These are phyloP conservation scores for Pardalotus punctatus DNA, from an alignment of 2,113 vertebrate species.

Conservation along the genomic window DNA sequence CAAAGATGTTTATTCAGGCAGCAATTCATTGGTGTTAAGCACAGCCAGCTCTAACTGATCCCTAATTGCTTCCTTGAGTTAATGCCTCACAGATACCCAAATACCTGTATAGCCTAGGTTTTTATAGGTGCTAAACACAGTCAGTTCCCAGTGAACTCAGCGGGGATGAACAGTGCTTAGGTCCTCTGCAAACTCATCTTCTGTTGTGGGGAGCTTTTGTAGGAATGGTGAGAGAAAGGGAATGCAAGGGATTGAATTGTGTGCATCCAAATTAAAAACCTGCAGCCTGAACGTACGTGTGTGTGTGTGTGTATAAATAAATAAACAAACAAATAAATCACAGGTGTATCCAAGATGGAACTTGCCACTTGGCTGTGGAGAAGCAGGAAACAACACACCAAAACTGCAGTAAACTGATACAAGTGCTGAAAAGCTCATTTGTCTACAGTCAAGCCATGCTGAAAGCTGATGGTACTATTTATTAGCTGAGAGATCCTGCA, in stretches of 20 bases:
- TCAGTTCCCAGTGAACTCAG: not conserved
- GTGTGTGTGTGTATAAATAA: not conserved
- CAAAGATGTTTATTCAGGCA: not conserved
- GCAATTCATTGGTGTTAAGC: not conserved
- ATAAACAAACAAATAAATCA: not conserved
- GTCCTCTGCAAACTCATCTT: not conserved
- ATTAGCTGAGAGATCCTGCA: conserved; percentile 44
- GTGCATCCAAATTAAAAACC: not conserved
- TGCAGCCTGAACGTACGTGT: not conserved
- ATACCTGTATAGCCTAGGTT: not conserved
- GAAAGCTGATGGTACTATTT: conserved; percentile 53
- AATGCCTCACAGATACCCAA: not conserved
- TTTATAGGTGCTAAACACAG: not conserved
- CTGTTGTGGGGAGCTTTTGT: not conserved
- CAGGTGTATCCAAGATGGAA: not conserved
- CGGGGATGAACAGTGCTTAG: not conserved
- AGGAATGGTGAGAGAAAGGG: not conserved
- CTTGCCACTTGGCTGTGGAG: conserved; percentile 13
- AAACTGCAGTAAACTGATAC: conserved; percentile 40
- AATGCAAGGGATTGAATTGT: not conserved
- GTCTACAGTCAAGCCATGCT: not conserved
- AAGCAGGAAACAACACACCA: conserved; percentile 46
- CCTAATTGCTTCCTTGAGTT: not conserved
- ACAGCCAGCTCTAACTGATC: not conserved
- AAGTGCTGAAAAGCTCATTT: conserved; percentile 68